Evolutionary conservation across 2,797 vertebrate genomes (phyloP).

Genomic region (Galago senegalensis): DNA sequence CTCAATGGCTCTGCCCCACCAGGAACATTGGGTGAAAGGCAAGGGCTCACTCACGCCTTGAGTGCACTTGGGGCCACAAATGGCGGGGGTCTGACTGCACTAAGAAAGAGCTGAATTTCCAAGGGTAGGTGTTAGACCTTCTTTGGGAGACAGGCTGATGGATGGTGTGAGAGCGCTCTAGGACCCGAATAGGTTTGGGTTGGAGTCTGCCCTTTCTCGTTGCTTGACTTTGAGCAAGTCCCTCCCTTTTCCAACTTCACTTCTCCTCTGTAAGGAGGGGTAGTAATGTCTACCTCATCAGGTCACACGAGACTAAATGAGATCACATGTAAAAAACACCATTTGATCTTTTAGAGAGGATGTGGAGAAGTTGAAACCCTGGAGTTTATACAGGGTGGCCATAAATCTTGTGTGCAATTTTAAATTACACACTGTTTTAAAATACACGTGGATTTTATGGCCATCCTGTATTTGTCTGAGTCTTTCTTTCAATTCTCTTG

Average conservation of each 20-base stretch:
- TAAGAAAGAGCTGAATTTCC: neutral
- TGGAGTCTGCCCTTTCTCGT: neutral
- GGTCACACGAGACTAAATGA: neutral
- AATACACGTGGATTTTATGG: no score
- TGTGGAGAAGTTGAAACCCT: neutral
- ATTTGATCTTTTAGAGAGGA: neutral
- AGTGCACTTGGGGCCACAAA: neutral
- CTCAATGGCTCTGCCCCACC: accelerated
- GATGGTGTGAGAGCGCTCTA: no score
- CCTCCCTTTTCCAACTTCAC: neutral
- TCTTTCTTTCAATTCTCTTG: neutral
- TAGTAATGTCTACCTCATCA: accelerated
- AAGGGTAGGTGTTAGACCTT: neutral
- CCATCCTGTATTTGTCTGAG: neutral
- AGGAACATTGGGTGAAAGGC: no score
- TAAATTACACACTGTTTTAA: no score
- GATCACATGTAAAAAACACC: neutral
- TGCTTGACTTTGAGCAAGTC: neutral
- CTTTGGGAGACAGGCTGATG: accelerated
- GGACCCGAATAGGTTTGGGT: no score
- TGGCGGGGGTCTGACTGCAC: neutral
- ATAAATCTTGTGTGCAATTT: no score
- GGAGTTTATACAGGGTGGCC: no score
- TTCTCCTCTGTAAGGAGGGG: no score
- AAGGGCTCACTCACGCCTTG: neutral